Conservation (phyloP, 2,113 vertebrate genomes). For the Rafetus swinhoei region DNA sequence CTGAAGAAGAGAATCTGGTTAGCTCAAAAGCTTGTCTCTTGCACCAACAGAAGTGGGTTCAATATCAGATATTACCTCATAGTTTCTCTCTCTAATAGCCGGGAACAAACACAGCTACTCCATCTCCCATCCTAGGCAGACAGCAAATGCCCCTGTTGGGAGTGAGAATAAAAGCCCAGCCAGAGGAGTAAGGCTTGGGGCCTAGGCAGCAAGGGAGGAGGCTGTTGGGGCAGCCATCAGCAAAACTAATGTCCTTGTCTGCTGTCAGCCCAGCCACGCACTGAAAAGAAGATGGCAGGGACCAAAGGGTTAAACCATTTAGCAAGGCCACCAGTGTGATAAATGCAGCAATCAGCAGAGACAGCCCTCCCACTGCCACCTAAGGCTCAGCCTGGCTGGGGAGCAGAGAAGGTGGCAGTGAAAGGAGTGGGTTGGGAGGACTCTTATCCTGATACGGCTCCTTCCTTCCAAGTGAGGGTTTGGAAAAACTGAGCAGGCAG, state of each 20-base stretch:
- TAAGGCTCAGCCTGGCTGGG: constrained; percentile 14
- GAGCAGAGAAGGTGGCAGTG: constrained; percentile 20
- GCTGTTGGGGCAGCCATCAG: background rate
- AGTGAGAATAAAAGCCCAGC: background rate
- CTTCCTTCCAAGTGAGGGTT: constrained; percentile 72
- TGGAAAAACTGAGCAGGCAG: constrained; percentile 76
- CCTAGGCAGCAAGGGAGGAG: background rate
- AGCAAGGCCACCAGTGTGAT: constrained; percentile 20
- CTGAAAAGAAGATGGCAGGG: background rate
- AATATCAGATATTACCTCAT: too few species aligned
- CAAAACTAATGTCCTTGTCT: background rate
- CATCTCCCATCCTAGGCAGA: background rate
- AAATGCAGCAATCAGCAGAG: background rate
- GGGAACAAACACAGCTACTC: too few species aligned
- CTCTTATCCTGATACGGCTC: constrained; percentile 84
- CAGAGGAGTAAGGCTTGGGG: background rate
- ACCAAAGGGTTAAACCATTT: constrained; percentile 28
- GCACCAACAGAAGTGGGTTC: too few species aligned
- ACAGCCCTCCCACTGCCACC: constrained; percentile 40
- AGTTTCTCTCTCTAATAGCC: too few species aligned
- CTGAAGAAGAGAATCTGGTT: background rate
- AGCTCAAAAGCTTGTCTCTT: background rate
- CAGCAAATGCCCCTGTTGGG: background rate
- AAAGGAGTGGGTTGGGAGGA: constrained; percentile 59
- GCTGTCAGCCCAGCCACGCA: background rate